Evolutionary conservation across 2,888 invertebrate species (phyloP).

Genomic region (Piscicola geometra): DNA sequence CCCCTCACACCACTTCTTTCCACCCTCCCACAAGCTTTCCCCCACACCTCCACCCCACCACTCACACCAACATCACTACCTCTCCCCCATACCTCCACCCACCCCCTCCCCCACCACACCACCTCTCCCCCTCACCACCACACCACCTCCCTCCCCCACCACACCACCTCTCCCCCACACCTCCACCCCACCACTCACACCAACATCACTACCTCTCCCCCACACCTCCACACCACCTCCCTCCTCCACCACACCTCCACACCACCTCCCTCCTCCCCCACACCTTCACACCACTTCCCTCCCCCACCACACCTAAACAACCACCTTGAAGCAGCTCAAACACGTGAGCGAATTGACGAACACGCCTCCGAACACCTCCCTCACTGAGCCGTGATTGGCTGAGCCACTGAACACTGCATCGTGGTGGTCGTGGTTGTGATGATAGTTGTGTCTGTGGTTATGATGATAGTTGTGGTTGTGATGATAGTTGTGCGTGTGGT

Average conservation of each 20-base stretch:
- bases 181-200: slow-evolving; percentile 7
- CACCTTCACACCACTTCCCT: slow-evolving; percentile 22
- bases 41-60: no score
- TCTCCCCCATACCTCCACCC: no score
- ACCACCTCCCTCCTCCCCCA: slow-evolving; percentile 28
- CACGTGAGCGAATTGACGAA: slow-evolving; percentile 66
- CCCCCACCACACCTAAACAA: background rate
- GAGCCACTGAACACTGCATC: slow-evolving; percentile 53
- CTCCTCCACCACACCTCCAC: no score
- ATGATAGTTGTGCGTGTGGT: slow-evolving; percentile 2
- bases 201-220: slow-evolving; percentile 26
- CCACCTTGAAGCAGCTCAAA: slow-evolving; percentile 7
- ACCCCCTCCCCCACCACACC: no score
- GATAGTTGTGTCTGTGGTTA: no score
- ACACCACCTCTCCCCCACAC: no score
- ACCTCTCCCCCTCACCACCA: no score
- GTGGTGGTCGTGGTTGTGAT: background rate
- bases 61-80: no score
- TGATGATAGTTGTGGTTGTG: background rate
- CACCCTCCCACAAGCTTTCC: no score
- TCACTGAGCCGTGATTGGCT: slow-evolving; percentile 61
- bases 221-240: no score
- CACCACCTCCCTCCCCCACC: no score
- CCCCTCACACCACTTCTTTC: no score
- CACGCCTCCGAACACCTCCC: slow-evolving; percentile 87